phyloP scores from a whole-genome alignment of 92 coral and sea anemone genomes.

The Umimayanthus chanpuru region DNA sequence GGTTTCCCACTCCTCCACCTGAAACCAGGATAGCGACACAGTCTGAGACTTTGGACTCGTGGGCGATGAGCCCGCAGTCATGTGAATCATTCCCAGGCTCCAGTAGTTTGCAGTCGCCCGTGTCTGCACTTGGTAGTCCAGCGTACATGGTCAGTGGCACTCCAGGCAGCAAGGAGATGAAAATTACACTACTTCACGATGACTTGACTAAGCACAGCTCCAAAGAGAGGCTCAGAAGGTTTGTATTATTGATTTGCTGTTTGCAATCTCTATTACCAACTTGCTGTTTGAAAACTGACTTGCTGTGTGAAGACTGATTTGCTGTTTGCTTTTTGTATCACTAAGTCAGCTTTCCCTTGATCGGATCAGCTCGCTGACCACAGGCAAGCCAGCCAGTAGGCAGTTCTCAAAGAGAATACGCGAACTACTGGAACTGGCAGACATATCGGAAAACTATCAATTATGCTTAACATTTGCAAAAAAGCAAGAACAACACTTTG shows the following conservation, averaged over 20 bases:
- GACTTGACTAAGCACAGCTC: slow-evolving; percentile 92
- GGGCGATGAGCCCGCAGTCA: slow-evolving; percentile 32
- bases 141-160: slow-evolving; percentile 93
- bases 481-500: too few relatives aligned
- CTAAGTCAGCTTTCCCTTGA: too few relatives aligned
- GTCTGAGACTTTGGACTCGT: not conserved
- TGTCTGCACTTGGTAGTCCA: slow-evolving; percentile 61
- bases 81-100: slow-evolving; percentile 35
- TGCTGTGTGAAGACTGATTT: too few relatives aligned
- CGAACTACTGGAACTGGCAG: too few relatives aligned
- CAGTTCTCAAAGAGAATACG: too few relatives aligned
- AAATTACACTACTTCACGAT: slow-evolving; percentile 76
- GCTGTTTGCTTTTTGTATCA: too few relatives aligned
- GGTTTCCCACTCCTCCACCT: slow-evolving; percentile 41
- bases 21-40: slow-evolving; percentile 31
- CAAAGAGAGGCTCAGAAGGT: slow-evolving; percentile 88
- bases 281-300: too few relatives aligned
- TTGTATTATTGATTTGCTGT: not conserved
- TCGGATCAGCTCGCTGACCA: too few relatives aligned
- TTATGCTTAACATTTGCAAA: too few relatives aligned
- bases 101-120: not conserved
- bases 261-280: too few relatives aligned
- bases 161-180: slow-evolving; percentile 89
- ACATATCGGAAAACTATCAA: too few relatives aligned
- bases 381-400: too few relatives aligned